A percentile compares a stretch with the other conserved stretches of the same genome.
phyloP scores from a whole-genome alignment of 2,113 vertebrate species.

The Aphyosemion australe region DNA sequence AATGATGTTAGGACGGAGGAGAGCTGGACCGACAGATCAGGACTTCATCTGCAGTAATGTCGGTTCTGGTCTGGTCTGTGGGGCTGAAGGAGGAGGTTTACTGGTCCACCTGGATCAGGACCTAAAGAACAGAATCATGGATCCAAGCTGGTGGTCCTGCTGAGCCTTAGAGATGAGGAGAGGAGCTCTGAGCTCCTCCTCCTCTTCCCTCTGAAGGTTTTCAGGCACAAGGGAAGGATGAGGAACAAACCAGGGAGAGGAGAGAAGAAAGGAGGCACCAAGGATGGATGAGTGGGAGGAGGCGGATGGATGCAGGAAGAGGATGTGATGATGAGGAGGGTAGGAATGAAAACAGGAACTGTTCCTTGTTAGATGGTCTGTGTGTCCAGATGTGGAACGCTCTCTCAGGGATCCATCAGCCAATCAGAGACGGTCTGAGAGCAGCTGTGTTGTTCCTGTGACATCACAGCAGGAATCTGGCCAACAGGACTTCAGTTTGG shows the following conservation, averaged over 20 bases:
- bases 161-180: no score
- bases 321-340: neutral
- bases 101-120: no score
- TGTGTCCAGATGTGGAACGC: conserved; percentile 19
- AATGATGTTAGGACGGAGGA: no score
- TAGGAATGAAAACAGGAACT: neutral
- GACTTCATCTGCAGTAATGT: no score
- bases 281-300: conserved; percentile 12
- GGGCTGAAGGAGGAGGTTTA: no score
- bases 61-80: no score
- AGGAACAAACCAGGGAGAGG: conserved; percentile 1
- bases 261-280: neutral
- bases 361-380: neutral
- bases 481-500: conserved; percentile 13
- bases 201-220: no score
- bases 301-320: neutral
- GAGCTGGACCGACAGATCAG: no score
- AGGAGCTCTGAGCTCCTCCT: no score
- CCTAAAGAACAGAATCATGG: no score
- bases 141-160: no score
- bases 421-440: conserved; percentile 11
- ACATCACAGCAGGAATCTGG: conserved; percentile 25
- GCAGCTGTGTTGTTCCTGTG: conserved; percentile 43
- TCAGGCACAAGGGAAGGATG: neutral
- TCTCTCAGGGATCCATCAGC: neutral